Base-by-base conservation (phyloP, 2,113 vertebrate species). In the Cichladusa arquata region DNA sequence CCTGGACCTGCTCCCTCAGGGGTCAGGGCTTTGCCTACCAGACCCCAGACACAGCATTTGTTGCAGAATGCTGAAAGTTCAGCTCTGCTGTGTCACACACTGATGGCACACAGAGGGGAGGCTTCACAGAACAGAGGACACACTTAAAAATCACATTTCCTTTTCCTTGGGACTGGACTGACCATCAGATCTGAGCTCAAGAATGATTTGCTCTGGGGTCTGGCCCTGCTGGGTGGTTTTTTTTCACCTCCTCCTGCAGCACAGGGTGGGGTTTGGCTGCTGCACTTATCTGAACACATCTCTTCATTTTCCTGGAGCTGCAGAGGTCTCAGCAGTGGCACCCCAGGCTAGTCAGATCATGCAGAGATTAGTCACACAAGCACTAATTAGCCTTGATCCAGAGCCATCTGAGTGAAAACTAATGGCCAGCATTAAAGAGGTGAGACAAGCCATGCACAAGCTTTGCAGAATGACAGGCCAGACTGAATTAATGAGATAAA, bases 321-420 rank as follows among this genome's bases (percentile, higher is more conserved):
- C 95, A 87, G 47, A 87, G 36, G 16, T 48, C 84, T 71, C 56
- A 36, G 17, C 53, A 78, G 67, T 33, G 26, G 64, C 71, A 88
- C 83, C 62, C 44, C 57, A 51, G 73, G 88, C 69, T 61, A 86
- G 69, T 44, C 80, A 83, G 47, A 79, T 74, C 86, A 45, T 2
- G 34, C 74, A 79, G 40, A 70, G 60, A 82, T 95, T 48, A 84
- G 47, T 86, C 90, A 93, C 66, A 82, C 47, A 34, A 71, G n/a
- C 67, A 51, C 70, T 90, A 79, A 88, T 60, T 54, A 88, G 71
- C 72, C 66, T 76, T 44, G 61, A 67, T 51, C n/a, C 4, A 38
- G 29, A 78, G 48, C 38, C 73, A 81, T 19, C 38, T 2, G 16
- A 82, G 82, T 22, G 61, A 64, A 85, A 93, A 44, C 50, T 58